Percentiles rank a stretch among this genome's conserved stretches.
Evolutionary conservation across 64 coral and sea anemone genomes (phyloP).

Genomic region (Cladopsammia gracilis): DNA sequence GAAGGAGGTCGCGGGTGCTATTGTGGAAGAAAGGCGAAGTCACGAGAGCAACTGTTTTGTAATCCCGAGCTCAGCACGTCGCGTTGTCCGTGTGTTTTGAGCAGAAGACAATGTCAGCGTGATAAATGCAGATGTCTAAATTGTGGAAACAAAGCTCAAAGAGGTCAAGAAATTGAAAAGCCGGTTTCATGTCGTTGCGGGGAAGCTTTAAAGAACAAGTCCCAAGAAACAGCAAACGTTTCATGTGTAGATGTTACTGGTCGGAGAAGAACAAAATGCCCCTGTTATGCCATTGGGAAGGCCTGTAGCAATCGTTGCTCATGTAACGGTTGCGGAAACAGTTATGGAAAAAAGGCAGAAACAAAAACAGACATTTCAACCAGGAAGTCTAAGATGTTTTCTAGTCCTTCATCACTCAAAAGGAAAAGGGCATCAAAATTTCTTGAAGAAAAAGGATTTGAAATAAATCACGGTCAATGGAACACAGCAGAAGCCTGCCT

Average conservation of each 20-base stretch:
- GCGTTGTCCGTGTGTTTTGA: constrained; percentile 23
- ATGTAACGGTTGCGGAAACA: constrained; percentile 39
- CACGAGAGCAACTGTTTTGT: neutral
- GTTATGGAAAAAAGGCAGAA: constrained; percentile 18
- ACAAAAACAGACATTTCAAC: neutral
- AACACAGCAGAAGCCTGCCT: constrained; percentile 18
- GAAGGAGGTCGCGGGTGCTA: neutral
- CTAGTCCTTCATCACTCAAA: constrained; percentile 46
- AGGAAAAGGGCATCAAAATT: neutral
- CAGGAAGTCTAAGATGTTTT: constrained; percentile 11
- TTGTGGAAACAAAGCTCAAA: neutral
- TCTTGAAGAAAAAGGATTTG: neutral
- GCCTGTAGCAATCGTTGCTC: constrained; percentile 14
- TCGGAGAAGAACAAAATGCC: constrained; percentile 42
- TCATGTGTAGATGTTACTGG: neutral
- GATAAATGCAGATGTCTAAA: constrained; percentile 36
- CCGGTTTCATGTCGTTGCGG: constrained; percentile 28
- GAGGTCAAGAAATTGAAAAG: neutral
- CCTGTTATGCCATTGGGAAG: constrained; percentile 10
- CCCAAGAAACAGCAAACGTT: neutral
- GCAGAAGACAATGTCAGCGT: neutral
- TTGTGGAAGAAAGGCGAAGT: constrained; percentile 36
- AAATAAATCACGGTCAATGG: neutral
- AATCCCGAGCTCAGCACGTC: neutral
- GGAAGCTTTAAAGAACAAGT: neutral